phyloP scores from a whole-genome alignment of 1,140 invertebrate genomes.

The Pantala flavescens region DNA sequence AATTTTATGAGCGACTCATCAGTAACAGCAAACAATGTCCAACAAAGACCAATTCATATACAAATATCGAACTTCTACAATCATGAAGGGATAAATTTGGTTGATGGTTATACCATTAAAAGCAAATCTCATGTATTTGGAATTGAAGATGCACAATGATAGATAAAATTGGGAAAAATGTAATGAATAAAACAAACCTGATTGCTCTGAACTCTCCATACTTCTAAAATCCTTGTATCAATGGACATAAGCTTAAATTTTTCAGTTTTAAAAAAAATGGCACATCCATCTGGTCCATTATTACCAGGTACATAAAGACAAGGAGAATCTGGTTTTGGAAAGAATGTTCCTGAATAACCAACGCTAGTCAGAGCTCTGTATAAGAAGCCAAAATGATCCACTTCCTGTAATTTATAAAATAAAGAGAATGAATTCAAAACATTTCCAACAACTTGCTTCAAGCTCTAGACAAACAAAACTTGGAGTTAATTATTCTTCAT shows the following conservation, averaged over 20 bases:
- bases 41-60: no score
- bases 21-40: no score
- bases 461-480: no score
- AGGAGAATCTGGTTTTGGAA: constrained; percentile 68
- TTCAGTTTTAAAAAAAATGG: constrained; percentile 56
- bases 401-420: constrained; percentile 51
- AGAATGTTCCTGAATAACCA: constrained; percentile 60
- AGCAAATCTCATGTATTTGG: no score
- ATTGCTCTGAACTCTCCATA: constrained; percentile 58
- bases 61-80: no score
- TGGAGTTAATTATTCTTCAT: no score
- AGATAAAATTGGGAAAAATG: no score
- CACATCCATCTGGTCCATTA: constrained; percentile 71
- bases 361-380: constrained; percentile 46
- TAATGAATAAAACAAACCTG: constrained; percentile 52
- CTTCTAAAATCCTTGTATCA: constrained; percentile 51
- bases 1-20: no score
- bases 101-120: no score
- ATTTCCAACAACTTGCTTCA: no score
- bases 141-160: no score
- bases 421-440: not conserved
- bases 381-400: constrained; percentile 65
- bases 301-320: constrained; percentile 61
- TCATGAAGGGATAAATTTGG: no score
- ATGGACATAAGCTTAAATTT: constrained; percentile 50